Percentiles rank a stretch among this genome's conserved stretches.
phyloP scores from a whole-genome alignment of 1,140 invertebrate genomes.

The Aethina tumida region DNA sequence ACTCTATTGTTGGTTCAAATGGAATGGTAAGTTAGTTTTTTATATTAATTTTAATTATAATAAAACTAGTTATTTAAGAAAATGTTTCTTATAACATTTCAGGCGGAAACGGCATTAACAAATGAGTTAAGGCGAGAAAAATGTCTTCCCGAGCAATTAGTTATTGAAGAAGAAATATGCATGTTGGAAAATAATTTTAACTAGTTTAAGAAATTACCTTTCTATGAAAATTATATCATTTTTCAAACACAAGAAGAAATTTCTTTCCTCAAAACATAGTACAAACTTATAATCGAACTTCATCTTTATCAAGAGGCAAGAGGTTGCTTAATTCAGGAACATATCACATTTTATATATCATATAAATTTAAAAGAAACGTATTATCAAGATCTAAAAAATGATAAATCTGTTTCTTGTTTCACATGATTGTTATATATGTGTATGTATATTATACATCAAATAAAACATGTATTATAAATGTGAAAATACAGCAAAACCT shows the following conservation, averaged over 20 bases:
- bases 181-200: slow-evolving; percentile 7
- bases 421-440: no score
- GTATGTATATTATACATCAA: no score
- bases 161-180: slow-evolving; percentile 11
- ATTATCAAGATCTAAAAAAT: no score
- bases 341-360: no score
- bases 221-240: slow-evolving; percentile 5
- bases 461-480: no score
- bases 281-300: not conserved
- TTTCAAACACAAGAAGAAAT: not conserved
- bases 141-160: slow-evolving; percentile 3
- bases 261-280: slow-evolving; percentile 4
- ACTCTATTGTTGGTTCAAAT: no score
- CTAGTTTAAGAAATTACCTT: slow-evolving; percentile 4
- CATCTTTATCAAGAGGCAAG: slow-evolving; percentile 1
- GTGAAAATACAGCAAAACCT: no score
- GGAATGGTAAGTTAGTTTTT: no score
- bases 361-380: no score
- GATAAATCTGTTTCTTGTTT: no score
- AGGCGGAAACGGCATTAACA: slow-evolving; percentile 8
- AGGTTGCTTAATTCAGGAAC: not conserved
- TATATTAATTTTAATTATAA: no score
- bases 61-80: no score
- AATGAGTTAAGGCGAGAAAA: slow-evolving; percentile 2
- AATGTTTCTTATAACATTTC: not conserved